phyloP scores from a whole-genome alignment of 2,888 invertebrate genomes.

The Biston betularia region DNA sequence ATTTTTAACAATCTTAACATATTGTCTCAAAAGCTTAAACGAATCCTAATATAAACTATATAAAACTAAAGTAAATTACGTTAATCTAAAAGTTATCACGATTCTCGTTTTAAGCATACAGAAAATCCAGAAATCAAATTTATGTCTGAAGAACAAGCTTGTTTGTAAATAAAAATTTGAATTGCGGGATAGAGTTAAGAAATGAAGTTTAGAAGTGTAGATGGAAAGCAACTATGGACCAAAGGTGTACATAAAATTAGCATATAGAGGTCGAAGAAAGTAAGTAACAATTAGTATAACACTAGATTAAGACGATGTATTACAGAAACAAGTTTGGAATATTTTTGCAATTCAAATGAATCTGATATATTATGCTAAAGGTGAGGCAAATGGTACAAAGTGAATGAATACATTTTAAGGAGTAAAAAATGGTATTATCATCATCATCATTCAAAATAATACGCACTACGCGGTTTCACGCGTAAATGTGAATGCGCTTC shows the following conservation, averaged over 20 bases:
- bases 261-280: slow-evolving; percentile 38
- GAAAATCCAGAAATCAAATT: slow-evolving; percentile 1
- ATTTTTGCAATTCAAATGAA: slow-evolving; percentile 24
- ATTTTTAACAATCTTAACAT: slow-evolving; percentile 62
- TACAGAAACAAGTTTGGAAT: slow-evolving; percentile 26
- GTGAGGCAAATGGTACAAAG: neutral
- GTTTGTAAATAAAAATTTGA: neutral
- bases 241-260: slow-evolving; percentile 14
- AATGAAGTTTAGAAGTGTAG: no score
- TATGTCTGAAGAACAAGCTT: neutral
- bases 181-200: slow-evolving; percentile 8
- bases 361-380: slow-evolving; percentile 16
- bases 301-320: slow-evolving; percentile 12
- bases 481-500: no score
- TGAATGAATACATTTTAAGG: neutral
- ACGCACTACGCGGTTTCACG: neutral
- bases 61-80: slow-evolving; percentile 72
- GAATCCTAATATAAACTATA: slow-evolving; percentile 50
- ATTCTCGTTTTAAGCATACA: slow-evolving; percentile 45
- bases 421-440: neutral
- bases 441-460: neutral
- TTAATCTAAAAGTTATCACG: slow-evolving; percentile 63
- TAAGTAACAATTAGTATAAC: slow-evolving; percentile 31
- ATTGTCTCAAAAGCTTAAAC: slow-evolving; percentile 71
- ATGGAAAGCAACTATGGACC: slow-evolving; percentile 6